A percentile compares a stretch with the other conserved stretches of the same genome.
phyloP scores from a whole-genome alignment of 2,888 invertebrate species.

The Pasiphila rectangulata region DNA sequence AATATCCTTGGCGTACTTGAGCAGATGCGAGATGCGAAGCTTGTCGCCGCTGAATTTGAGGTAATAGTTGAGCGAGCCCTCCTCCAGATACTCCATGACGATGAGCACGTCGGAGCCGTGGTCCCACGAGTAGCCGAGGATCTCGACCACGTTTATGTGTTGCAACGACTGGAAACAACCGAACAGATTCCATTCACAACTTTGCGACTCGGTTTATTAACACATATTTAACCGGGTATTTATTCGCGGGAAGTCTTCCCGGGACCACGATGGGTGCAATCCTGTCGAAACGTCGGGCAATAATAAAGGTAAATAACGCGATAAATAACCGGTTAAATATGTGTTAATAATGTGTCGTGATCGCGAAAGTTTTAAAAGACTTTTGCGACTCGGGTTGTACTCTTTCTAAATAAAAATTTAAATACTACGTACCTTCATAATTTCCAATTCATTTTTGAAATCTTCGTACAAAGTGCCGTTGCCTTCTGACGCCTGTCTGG shows the following conservation, averaged over 20 bases:
- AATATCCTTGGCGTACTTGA: constrained; percentile 91
- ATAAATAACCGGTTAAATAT: too few relatives aligned
- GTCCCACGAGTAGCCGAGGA: constrained; percentile 89
- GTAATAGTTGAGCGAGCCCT: constrained; percentile 91
- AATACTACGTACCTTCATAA: constrained; percentile 92
- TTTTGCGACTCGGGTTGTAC: too few relatives aligned
- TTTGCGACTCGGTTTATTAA: too few relatives aligned
- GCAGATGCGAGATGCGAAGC: constrained; percentile 82
- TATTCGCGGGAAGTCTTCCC: too few relatives aligned
- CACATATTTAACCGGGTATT: too few relatives aligned
- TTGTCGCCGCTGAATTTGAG: constrained; percentile 87
- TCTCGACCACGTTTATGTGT: constrained; percentile 93
- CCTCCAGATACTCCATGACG: constrained; percentile 94
- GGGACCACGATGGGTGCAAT: too few relatives aligned
- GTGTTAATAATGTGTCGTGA: neutral
- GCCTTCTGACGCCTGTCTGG: constrained; percentile 60
- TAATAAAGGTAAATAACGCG: too few relatives aligned
- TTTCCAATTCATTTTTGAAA: constrained; percentile 91
- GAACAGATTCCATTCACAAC: too few relatives aligned
- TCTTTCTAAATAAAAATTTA: too few relatives aligned
- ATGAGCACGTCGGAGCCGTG: constrained; percentile 87
- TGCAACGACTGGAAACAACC: constrained; percentile 82
- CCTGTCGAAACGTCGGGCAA: too few relatives aligned
- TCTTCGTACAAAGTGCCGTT: constrained; percentile 81
- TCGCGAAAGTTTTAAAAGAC: neutral